Percentiles rank a stretch among this genome's conserved stretches.
Conservation (phyloP, 2,113 vertebrate genomes). For the Athene noctua region DNA sequence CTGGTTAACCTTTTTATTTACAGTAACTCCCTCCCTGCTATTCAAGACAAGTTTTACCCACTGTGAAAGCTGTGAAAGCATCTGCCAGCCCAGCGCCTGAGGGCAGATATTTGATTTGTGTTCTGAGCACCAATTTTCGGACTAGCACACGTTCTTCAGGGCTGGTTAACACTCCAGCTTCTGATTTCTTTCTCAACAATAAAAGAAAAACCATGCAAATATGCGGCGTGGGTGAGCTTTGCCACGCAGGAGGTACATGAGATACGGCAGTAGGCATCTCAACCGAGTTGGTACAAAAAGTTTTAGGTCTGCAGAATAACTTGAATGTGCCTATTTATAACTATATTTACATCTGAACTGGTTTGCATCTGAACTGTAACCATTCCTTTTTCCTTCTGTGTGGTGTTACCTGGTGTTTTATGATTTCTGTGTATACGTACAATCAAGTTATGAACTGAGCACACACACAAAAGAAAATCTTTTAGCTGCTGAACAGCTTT, state of each 20-base stretch:
- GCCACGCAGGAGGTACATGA: fast-evolving
- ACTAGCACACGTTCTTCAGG: fast-evolving
- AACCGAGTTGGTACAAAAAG: fast-evolving
- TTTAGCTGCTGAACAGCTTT: background rate
- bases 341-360: no score
- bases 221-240: fast-evolving
- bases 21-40: fast-evolving
- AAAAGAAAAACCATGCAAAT: fast-evolving
- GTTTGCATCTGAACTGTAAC: background rate
- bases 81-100: fast-evolving
- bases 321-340: fast-evolving
- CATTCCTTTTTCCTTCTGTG: fast-evolving
- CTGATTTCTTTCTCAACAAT: fast-evolving
- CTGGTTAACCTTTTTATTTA: fast-evolving
- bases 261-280: fast-evolving
- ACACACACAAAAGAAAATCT: fast-evolving
- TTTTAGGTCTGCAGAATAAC: background rate
- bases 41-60: fast-evolving
- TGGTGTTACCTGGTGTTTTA: background rate
- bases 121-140: fast-evolving
- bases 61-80: background rate
- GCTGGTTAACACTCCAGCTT: fast-evolving
- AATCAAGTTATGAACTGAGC: fast-evolving
- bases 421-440: fast-evolving
- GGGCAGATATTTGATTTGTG: fast-evolving